phyloP scores from a whole-genome alignment of 2,797 vertebrate species.

The Pangasius mekongensis region DNA sequence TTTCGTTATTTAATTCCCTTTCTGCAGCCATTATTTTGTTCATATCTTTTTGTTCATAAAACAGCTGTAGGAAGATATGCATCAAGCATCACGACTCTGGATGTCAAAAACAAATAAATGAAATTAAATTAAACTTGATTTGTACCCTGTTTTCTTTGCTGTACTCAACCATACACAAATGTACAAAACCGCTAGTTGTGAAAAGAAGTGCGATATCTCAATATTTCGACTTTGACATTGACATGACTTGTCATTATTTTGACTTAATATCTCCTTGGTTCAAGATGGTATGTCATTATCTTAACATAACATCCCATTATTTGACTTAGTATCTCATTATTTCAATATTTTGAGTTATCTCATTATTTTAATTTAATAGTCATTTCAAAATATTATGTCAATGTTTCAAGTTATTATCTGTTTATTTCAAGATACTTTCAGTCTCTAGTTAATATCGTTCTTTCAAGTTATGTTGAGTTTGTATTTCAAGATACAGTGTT shows the following conservation, averaged over 20 bases:
- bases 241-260: background rate
- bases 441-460: background rate
- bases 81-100: background rate
- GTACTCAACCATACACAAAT: background rate
- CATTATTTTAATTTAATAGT: too few relatives aligned
- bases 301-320: background rate
- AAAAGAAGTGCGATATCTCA: background rate
- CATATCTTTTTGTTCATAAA: background rate
- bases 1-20: background rate
- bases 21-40: conserved; percentile 2
- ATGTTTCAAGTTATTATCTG: background rate
- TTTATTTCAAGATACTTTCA: background rate
- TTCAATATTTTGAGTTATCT: too few relatives aligned
- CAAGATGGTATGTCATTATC: background rate
- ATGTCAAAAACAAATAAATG: background rate
- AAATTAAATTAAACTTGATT: background rate
- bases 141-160: background rate
- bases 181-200: background rate
- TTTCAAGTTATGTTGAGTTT: background rate
- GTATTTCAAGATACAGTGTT: background rate
- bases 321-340: background rate
- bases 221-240: background rate
- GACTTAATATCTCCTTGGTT: background rate
- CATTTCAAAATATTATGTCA: too few relatives aligned
- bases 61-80: background rate